These are phyloP conservation scores for Drosophila greeni DNA, from an alignment of 2,888 invertebrate species.

Conservation along the genomic window DNA sequence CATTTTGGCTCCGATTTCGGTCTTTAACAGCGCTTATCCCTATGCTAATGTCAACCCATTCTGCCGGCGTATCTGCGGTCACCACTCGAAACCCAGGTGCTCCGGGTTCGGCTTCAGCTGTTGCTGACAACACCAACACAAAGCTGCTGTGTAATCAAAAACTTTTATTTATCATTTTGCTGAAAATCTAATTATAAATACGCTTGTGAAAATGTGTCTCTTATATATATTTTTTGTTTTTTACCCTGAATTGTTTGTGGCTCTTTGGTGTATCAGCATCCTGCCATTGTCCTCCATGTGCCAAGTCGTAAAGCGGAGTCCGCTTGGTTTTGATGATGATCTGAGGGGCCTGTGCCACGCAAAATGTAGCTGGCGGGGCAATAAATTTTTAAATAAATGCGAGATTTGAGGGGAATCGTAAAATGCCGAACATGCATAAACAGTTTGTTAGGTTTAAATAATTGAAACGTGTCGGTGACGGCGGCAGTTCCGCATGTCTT, in stretches of 20 bases:
- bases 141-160: slow-evolving; percentile 50
- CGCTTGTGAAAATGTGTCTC: slow-evolving; percentile 56
- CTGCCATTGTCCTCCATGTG: slow-evolving; percentile 26
- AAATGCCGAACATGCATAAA: slow-evolving; percentile 27
- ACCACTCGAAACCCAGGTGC: slow-evolving; percentile 33
- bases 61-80: slow-evolving; percentile 18
- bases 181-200: slow-evolving; percentile 68
- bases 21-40: slow-evolving; percentile 44
- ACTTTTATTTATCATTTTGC: slow-evolving; percentile 66
- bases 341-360: slow-evolving; percentile 11
- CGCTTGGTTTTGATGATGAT: slow-evolving; percentile 11
- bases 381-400: slow-evolving; percentile 36
- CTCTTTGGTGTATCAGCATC: slow-evolving; percentile 13
- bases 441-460: slow-evolving; percentile 24
- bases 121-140: slow-evolving; percentile 14
- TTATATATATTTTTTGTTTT: slow-evolving; percentile 8
- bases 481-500: slow-evolving; percentile 2
- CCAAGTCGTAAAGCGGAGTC: slow-evolving; percentile 23
- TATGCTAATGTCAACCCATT: slow-evolving; percentile 50
- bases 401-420: slow-evolving; percentile 27
- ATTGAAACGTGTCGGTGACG: slow-evolving; percentile 17
- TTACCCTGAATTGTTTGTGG: slow-evolving; percentile 20
- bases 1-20: slow-evolving; percentile 31
- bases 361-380: slow-evolving; percentile 18
- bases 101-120: slow-evolving; percentile 12